phyloP scores from a whole-genome alignment of 2,797 vertebrate species.

The Myotis vivesi region DNA sequence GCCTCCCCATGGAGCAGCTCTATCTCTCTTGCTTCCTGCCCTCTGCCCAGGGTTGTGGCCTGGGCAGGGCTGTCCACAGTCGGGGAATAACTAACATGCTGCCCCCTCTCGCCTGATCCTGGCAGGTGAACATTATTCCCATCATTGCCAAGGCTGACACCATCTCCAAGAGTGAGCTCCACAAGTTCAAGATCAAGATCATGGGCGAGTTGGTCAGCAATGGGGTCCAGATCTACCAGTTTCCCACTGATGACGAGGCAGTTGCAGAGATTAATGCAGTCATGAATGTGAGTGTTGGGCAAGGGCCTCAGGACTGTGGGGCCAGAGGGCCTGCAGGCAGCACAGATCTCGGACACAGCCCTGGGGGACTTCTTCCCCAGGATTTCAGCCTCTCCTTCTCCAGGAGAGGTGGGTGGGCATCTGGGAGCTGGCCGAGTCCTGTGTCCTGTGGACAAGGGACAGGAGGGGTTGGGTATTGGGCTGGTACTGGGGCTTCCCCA shows the following conservation, averaged over 20 bases:
- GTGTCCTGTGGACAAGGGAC: not conserved
- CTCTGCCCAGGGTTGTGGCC: not conserved
- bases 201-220: constrained; percentile 99
- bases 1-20: not conserved
- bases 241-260: constrained; percentile 95
- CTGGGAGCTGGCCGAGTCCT: not conserved
- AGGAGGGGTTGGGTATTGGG: not conserved
- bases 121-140: constrained; percentile 97
- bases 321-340: not conserved
- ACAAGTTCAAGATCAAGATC: constrained; percentile 99
- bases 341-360: not conserved
- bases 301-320: not conserved
- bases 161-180: constrained; percentile 97
- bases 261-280: constrained; percentile 97
- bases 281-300: constrained; percentile 93
- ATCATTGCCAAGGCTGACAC: constrained; percentile 99
- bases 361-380: not conserved
- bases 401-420: not conserved
- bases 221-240: constrained; percentile 99
- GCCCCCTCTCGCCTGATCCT: not conserved
- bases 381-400: not conserved
- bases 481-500: not conserved
- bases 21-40: not conserved
- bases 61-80: not conserved
- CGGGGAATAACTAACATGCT: not conserved